Base-by-base conservation (phyloP, 1,140 invertebrate genomes). In the Cylas formicarius region DNA sequence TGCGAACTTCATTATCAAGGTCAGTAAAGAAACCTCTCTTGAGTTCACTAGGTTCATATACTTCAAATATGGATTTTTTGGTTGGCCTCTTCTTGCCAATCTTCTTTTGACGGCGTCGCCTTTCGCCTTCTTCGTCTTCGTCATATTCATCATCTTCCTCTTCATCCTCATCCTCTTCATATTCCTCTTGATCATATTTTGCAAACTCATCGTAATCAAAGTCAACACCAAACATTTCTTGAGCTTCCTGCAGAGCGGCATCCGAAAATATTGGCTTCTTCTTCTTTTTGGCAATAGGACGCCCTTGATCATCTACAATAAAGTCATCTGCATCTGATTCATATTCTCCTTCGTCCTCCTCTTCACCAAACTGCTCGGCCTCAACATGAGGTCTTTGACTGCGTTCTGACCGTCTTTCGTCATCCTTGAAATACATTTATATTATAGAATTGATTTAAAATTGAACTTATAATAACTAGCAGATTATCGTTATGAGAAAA, bases 161-260 rank as follows among this genome's bases (percentile, higher is more conserved):
- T 5, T 85, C 82, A 7, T 81, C 78, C 9, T 82, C 81, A 11
- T 81, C 79, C 28, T 85, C 83, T 32, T 88, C 86, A 46, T 92
- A 88, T 60, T 90, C 86, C 41, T 89, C 86, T 5, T 90, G 86
- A 13, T 81, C 89, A 67, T 87, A 90, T 61, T 89, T 86, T 20
- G 84, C 81, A 71, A 97, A 93, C 55, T 97, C 93, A 50, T 94
- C 90, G 67, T 88, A 97, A 67, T 99, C 94, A 72, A 98, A 97
- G 65, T 98, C 91, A 14, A 97, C 93, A 41, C 96, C 97, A 69
- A 99, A 99, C 53, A 98, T 97, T 62, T 99, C 96, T 68, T 98
- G 93, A 37, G 96, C 96, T 70, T 98, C 92, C 78, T 98, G 94
- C 18, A 97, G 69, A 1, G 90, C 87, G 4, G 86, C 82, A 73